Conservation (phyloP, 1,140 invertebrate species). For the Solenopsis invicta region DNA sequence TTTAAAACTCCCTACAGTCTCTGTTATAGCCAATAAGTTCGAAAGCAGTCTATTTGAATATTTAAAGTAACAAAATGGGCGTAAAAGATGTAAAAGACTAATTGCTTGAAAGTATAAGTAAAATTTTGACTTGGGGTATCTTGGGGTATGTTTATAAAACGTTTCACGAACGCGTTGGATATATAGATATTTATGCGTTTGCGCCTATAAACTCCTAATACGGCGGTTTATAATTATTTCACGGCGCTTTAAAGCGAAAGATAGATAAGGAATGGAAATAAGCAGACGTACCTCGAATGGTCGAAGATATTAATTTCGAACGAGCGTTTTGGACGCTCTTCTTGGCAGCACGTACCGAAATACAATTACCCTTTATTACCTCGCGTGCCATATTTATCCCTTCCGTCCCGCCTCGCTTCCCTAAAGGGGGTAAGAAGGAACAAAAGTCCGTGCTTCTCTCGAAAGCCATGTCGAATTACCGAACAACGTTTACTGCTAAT, state of each 20-base stretch:
- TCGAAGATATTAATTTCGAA: constrained; percentile 51
- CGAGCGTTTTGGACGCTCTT: constrained; percentile 17
- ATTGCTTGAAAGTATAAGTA: too few relatives aligned
- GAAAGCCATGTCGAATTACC: constrained; percentile 69
- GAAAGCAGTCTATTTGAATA: too few relatives aligned
- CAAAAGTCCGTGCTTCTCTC: constrained; percentile 47
- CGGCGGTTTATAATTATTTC: constrained; percentile 9
- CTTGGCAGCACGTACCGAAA: constrained; percentile 46
- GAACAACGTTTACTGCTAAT: constrained; percentile 75
- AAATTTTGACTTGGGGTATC: too few relatives aligned
- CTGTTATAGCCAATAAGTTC: too few relatives aligned
- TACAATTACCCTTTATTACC: constrained; percentile 62
- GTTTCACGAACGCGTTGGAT: neutral
- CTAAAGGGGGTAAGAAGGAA: constrained; percentile 11
- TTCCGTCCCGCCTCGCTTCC: neutral
- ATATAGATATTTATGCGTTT: neutral
- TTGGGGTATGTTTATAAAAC: neutral
- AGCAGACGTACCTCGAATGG: neutral
- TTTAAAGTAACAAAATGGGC: too few relatives aligned
- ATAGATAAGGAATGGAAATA: constrained; percentile 19
- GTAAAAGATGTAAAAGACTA: too few relatives aligned
- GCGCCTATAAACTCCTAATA: neutral
- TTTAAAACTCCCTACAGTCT: too few relatives aligned
- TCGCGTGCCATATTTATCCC: constrained; percentile 58
- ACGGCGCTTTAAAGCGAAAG: neutral